These are phyloP conservation scores for Sminthurides bifidus DNA, from an alignment of 1,140 invertebrate genomes.

Conservation along the genomic window DNA sequence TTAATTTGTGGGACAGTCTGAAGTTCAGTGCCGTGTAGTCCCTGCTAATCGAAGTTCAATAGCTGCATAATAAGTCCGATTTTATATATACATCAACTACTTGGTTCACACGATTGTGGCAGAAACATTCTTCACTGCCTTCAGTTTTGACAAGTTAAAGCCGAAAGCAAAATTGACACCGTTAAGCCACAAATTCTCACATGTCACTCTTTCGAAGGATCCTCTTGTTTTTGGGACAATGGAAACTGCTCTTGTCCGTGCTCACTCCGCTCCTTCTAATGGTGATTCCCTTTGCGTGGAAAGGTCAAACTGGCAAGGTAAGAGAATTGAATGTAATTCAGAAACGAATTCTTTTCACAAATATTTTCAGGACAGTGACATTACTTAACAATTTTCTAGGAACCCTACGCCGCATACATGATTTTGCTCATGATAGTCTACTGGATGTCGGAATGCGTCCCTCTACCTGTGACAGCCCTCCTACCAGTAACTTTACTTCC, in stretches of 20 bases:
- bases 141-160: too few species aligned
- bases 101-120: too few species aligned
- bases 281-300: conserved; percentile 9
- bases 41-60: too few species aligned
- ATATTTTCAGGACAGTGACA: not conserved
- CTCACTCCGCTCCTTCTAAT: conserved; percentile 29
- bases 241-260: conserved; percentile 33
- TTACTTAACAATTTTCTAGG: not conserved
- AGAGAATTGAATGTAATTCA: not conserved
- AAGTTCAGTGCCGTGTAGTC: too few species aligned
- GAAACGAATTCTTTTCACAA: not conserved
- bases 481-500: conserved; percentile 73
- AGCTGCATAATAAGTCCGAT: too few species aligned
- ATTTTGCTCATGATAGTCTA: conserved; percentile 68
- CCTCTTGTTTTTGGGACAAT: not conserved
- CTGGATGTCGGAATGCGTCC: conserved; percentile 72
- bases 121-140: too few species aligned
- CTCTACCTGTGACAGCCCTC: conserved; percentile 66
- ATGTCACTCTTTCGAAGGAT: too few species aligned
- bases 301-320: conserved; percentile 14
- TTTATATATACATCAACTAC: too few species aligned
- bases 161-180: too few species aligned
- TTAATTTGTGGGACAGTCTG: too few species aligned
- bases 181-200: too few species aligned
- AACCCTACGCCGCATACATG: conserved; percentile 35